phyloP scores from a whole-genome alignment of 2,888 invertebrate species.

The Drosophila kuntzei region DNA sequence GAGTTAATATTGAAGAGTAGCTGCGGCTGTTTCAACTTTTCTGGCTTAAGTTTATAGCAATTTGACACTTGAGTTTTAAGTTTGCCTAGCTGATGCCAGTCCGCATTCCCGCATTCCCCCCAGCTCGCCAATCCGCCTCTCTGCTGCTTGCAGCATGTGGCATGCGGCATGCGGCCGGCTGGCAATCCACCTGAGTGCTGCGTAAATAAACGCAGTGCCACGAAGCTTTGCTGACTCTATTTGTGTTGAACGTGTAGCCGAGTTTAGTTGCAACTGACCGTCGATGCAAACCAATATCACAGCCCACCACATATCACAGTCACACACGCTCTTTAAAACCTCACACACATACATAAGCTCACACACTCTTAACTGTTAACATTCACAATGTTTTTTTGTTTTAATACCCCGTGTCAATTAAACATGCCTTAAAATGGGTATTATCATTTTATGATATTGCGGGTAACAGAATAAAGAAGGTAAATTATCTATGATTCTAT shows the following conservation, averaged over 20 bases:
- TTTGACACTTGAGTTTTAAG: conserved; percentile 68
- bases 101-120: no score
- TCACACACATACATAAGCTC: conserved; percentile 3
- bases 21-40: conserved; percentile 27
- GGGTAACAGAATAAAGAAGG: neutral
- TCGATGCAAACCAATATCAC: conserved; percentile 58
- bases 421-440: neutral
- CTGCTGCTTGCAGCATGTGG: neutral
- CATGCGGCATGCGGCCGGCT: conserved; percentile 3
- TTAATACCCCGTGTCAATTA: neutral
- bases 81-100: conserved; percentile 19
- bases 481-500: no score
- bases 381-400: conserved; percentile 3
- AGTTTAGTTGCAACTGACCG: conserved; percentile 26
- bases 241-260: conserved; percentile 33
- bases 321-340: conserved; percentile 23
- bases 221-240: conserved; percentile 28
- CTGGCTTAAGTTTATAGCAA: conserved; percentile 49
- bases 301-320: conserved; percentile 57
- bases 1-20: conserved; percentile 73
- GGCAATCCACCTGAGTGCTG: conserved; percentile 54
- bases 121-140: no score
- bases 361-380: conserved; percentile 3
- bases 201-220: conserved; percentile 37
- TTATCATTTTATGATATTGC: neutral